These are phyloP conservation scores for Danionella cerebrum DNA, from an alignment of 2,113 vertebrate genomes.

Conservation along the genomic window DNA sequence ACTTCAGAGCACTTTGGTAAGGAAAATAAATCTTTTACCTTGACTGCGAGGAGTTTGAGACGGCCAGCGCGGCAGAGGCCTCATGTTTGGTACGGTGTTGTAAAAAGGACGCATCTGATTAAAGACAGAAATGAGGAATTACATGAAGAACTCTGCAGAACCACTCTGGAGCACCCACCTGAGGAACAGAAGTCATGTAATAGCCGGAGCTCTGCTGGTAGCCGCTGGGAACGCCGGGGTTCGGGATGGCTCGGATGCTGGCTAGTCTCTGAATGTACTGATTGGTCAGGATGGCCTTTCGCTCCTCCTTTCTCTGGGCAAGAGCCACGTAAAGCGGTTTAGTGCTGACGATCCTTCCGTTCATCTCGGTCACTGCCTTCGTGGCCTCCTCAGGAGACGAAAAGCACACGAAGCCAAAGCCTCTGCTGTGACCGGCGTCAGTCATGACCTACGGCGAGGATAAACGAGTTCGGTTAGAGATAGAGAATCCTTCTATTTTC, in stretches of 20 bases:
- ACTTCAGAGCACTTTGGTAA: no score
- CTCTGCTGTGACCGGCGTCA: constrained; percentile 87
- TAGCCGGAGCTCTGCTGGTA: constrained; percentile 79
- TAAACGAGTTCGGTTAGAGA: background rate
- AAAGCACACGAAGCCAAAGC: constrained; percentile 97
- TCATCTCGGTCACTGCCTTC: constrained; percentile 96
- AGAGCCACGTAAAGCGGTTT: constrained; percentile 93
- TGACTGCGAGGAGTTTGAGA: constrained; percentile 69
- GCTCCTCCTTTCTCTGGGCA: constrained; percentile 90
- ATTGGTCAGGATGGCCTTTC: constrained; percentile 91
- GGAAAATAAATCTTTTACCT: constrained; percentile 49
- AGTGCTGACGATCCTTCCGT: constrained; percentile 84
- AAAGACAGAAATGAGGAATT: constrained; percentile 51
- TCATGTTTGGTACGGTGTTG: constrained; percentile 49
- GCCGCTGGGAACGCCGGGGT: constrained; percentile 72
- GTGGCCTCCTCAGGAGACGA: constrained; percentile 96
- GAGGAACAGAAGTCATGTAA: constrained; percentile 77
- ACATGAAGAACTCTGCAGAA: background rate
- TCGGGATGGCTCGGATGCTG: constrained; percentile 70
- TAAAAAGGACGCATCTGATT: constrained; percentile 63
- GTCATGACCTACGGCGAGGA: constrained; percentile 82
- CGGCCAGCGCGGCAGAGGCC: constrained; percentile 74
- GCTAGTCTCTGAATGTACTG: constrained; percentile 91
- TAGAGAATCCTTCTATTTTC: background rate
- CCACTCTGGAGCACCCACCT: constrained; percentile 70